Evolutionary conservation across 2,113 vertebrate genomes (phyloP).

Genomic region (Sphyrna mokarran): DNA sequence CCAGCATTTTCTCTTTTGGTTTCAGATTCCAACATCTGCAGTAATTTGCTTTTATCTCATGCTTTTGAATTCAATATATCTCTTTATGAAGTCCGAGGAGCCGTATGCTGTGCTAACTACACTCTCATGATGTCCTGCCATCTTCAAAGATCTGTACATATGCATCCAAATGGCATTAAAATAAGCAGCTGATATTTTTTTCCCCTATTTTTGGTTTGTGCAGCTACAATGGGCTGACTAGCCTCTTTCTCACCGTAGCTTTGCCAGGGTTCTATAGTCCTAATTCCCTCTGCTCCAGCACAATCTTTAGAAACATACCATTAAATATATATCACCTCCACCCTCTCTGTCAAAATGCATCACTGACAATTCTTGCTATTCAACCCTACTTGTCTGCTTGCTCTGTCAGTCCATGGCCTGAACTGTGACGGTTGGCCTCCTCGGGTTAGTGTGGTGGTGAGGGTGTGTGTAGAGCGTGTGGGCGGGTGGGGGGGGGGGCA

Average conservation of each 20-base stretch:
- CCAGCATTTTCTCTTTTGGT: too few species aligned
- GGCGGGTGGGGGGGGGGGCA: accelerated
- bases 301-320: neutral
- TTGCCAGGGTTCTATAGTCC: too few species aligned
- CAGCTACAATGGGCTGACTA: too few species aligned
- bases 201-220: too few species aligned
- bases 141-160: neutral
- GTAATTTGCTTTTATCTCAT: too few species aligned
- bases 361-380: neutral
- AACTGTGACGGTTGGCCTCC: neutral
- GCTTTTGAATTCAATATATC: neutral
- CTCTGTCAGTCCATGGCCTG: neutral
- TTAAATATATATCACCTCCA: neutral
- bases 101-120: neutral
- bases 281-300: too few species aligned
- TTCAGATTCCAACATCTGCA: too few species aligned
- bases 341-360: neutral
- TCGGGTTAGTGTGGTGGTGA: neutral
- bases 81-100: neutral
- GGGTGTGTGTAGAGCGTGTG: neutral
- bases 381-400: neutral
- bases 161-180: too few species aligned
- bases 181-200: too few species aligned
- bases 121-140: neutral
- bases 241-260: too few species aligned